Percentiles rank a stretch among this genome's conserved stretches.
Conservation (phyloP, 2,113 vertebrate genomes). For the Halcyon malimbica region DNA sequence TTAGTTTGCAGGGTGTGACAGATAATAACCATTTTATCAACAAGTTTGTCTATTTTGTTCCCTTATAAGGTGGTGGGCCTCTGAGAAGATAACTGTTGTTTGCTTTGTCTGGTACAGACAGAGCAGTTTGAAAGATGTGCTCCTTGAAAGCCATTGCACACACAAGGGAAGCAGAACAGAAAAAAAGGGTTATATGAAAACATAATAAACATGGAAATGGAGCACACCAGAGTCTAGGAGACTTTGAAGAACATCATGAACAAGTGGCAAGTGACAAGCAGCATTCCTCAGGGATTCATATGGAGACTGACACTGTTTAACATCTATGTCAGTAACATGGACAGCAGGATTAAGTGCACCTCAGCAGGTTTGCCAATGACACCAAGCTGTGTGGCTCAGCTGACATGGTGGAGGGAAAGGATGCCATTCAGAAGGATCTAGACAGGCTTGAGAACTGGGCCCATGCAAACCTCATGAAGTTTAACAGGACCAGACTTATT, state of each 20-base stretch:
- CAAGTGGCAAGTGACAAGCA: neutral
- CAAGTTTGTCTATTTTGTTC: neutral
- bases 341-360: neutral
- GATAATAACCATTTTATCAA: neutral
- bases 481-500: neutral
- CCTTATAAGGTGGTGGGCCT: neutral
- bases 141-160: neutral
- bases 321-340: neutral
- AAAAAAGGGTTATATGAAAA: neutral
- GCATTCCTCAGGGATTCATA: neutral
- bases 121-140: neutral
- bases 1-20: neutral
- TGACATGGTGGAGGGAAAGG: neutral
- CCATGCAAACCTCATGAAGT: neutral
- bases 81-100: neutral
- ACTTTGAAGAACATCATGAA: neutral
- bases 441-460: neutral
- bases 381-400: neutral
- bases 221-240: neutral
- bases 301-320: neutral
- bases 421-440: neutral
- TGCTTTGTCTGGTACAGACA: neutral
- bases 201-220: neutral
- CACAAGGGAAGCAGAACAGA: neutral
- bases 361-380: neutral